Conservation (phyloP, 2,113 vertebrate genomes). For the Camelus dromedarius region DNA sequence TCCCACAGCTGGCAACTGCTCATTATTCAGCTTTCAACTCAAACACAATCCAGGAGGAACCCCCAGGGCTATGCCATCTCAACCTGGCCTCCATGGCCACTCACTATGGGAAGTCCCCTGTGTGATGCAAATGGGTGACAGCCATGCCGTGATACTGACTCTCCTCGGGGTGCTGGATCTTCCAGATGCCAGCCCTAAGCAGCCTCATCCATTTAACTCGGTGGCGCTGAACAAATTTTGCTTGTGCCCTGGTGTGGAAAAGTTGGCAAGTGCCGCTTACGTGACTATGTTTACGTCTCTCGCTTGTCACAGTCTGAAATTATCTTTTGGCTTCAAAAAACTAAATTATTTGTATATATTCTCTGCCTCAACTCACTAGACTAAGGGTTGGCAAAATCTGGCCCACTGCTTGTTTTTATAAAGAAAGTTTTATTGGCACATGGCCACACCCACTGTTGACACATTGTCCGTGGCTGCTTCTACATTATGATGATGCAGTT, state of each 20-base stretch:
- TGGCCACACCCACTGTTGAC: accelerated
- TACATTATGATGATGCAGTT: background rate
- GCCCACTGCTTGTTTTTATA: background rate
- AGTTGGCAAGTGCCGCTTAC: background rate
- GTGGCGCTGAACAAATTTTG: background rate
- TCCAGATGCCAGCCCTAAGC: background rate
- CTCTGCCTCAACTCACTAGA: background rate
- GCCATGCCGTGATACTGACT: accelerated
- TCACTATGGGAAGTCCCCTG: accelerated
- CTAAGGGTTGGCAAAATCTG: background rate
- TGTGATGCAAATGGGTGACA: background rate
- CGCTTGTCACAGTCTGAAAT: background rate
- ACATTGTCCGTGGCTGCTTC: background rate
- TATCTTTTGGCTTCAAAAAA: background rate
- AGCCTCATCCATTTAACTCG: background rate
- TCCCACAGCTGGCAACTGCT: accelerated
- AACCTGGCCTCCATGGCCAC: background rate
- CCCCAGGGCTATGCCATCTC: accelerated
- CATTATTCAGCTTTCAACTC: background rate
- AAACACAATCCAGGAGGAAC: background rate
- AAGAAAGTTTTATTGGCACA: slow-evolving; percentile 59
- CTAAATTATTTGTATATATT: background rate
- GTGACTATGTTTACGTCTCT: background rate
- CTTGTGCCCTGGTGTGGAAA: background rate
- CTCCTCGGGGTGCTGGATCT: background rate